Evolutionary conservation across 2,797 vertebrate genomes (phyloP).

Genomic region (Lithobates sylvaticus): DNA sequence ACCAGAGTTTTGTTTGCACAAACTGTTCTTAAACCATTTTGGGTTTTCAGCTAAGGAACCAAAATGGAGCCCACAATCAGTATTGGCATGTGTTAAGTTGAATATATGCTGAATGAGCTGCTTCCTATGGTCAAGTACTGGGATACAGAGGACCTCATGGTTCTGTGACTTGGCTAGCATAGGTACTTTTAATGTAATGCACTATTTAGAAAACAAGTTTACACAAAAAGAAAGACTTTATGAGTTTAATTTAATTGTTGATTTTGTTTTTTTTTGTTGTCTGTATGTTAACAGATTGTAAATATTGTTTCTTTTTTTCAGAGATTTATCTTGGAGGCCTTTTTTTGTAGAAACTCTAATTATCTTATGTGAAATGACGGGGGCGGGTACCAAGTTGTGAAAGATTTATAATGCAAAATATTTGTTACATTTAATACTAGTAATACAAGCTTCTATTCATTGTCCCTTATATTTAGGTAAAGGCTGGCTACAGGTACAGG

Average conservation of each 20-base stretch:
- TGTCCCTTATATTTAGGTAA: not conserved
- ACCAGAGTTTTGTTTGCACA: constrained; percentile 49
- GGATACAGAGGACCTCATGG: constrained; percentile 55
- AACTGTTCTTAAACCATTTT: constrained; percentile 1
- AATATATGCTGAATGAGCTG: constrained; percentile 15
- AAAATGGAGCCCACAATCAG: constrained; percentile 12
- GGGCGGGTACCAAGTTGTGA: constrained; percentile 65
- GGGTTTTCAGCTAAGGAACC: constrained; percentile 11
- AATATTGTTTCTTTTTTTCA: constrained; percentile 75
- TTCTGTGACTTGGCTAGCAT: constrained; percentile 53
- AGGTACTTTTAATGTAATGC: constrained; percentile 75
- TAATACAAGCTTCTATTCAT: constrained; percentile 31
- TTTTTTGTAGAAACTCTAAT: constrained; percentile 77
- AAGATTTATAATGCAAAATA: constrained; percentile 71
- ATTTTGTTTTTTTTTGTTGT: constrained; percentile 72
- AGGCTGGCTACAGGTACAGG: constrained; percentile 71
- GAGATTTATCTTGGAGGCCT: constrained; percentile 84
- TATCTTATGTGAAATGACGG: constrained; percentile 73
- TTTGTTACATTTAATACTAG: constrained; percentile 67
- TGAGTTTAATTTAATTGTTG: constrained; percentile 78
- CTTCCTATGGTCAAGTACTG: constrained; percentile 9
- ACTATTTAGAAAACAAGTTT: constrained; percentile 79
- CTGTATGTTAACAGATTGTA: constrained; percentile 78
- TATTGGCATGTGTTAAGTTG: constrained; percentile 29
- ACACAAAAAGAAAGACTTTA: constrained; percentile 73